These are phyloP conservation scores for Sphaerodactylus townsendi DNA, from an alignment of 2,113 vertebrate species.

Conservation along the genomic window DNA sequence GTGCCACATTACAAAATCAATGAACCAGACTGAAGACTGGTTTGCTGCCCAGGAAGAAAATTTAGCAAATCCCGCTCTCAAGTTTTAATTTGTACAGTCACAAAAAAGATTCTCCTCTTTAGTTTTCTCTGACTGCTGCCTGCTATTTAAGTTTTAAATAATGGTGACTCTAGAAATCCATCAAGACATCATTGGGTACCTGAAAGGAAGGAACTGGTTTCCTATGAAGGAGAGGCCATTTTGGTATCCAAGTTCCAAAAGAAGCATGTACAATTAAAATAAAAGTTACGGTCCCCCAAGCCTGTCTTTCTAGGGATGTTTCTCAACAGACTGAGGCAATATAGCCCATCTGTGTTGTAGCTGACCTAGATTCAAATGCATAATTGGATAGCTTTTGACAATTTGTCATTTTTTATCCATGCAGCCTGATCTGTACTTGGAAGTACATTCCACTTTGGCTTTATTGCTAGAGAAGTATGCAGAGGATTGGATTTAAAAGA, in stretches of 20 bases:
- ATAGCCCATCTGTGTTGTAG: neutral
- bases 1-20: conserved; percentile 58
- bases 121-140: neutral
- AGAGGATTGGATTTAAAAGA: neutral
- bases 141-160: neutral
- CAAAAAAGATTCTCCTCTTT: conserved; percentile 22
- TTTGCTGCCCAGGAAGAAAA: conserved; percentile 51
- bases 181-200: neutral
- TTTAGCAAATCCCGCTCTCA: conserved; percentile 4
- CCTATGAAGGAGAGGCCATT: neutral
- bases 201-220: neutral
- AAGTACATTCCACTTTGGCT: neutral
- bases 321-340: neutral
- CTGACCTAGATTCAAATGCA: neutral
- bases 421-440: too few species aligned
- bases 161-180: neutral
- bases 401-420: neutral
- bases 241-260: neutral
- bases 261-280: neutral
- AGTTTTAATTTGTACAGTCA: conserved; percentile 1
- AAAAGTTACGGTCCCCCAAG: neutral
- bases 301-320: neutral
- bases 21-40: neutral
- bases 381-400: neutral
- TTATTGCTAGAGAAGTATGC: too few species aligned